Base-by-base conservation (phyloP, 2,888 invertebrate species). In the Cacoxenus indagator region DNA sequence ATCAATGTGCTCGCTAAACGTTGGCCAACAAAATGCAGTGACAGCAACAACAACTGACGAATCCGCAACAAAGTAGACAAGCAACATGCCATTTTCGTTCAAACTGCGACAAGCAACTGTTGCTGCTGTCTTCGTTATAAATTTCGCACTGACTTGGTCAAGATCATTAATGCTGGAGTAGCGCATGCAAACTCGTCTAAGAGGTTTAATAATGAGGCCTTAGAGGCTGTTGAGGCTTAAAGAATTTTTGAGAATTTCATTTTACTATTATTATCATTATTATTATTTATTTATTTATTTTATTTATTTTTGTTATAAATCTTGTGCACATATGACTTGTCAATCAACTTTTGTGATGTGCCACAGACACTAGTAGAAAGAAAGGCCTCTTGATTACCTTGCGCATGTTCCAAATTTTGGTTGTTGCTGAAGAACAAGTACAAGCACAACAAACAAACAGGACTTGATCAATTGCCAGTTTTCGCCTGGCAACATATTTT, bases 391-490 rank as follows among this genome's bases (percentile, higher is more conserved):
- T 55, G 54, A n/a, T n/a, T n/a, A n/a, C 61, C 64, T 57, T 62
- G 55, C 65, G 64, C 68, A 70, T 67, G 66, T 51, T 19, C 22
- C 22, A 62, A 48, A 66, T 64, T 68, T 70, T 64, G 57, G 67
- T 57, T n/a, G n/a, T n/a, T n/a, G n/a, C n/a, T n/a, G n/a, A n/a
- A n/a, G n/a, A n/a, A n/a, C n/a, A n/a, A n/a, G n/a, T n/a, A n/a
- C n/a, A n/a, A n/a, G n/a, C n/a, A n/a, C n/a, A n/a, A n/a, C 54
- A 64, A 64, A 46, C 54, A 45, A 51, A 51, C 9, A 51, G 19
- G 22, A 26, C 62, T 51, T 51, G 51, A 19, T 22, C 62, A 62
- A 45, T 45, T 62, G 62, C 62, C 19, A 27, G n/a, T 51, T 22
- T 4, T 51, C 19, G 4, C 51, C 3, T 9, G n/a, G 6, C 51